Conservation (phyloP, 2,797 vertebrate genomes). For the Lerista edwardsae region DNA sequence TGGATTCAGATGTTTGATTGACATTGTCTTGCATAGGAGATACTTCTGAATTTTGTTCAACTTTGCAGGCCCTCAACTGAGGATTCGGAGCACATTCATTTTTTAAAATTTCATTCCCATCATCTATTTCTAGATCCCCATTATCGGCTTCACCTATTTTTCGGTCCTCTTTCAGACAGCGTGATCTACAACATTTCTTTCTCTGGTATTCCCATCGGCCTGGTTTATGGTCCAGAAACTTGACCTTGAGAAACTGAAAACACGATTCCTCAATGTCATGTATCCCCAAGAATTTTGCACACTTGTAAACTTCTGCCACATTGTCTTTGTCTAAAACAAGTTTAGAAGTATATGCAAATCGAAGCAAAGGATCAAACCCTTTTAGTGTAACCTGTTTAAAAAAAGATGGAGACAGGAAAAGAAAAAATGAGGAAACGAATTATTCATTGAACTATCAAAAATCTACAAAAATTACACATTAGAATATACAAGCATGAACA, state of each 20-base stretch:
- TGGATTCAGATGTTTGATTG: constrained; percentile 65
- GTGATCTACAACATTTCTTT: constrained; percentile 81
- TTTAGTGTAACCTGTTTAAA: constrained; percentile 87
- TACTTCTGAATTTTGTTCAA: constrained; percentile 70
- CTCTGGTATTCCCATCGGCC: constrained; percentile 71
- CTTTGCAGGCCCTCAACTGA: constrained; percentile 66
- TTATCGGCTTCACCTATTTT: constrained; percentile 56
- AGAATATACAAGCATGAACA: not conserved
- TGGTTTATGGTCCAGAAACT: constrained; percentile 81
- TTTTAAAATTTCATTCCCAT: constrained; percentile 77
- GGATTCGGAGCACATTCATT: constrained; percentile 68
- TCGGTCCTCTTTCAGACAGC: constrained; percentile 72
- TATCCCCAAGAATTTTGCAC: constrained; percentile 88
- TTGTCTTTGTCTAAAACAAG: constrained; percentile 94
- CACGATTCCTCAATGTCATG: constrained; percentile 91
- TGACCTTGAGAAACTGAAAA: constrained; percentile 93
- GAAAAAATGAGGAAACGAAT: not conserved
- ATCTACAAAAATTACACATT: not conserved
- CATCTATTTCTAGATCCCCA: constrained; percentile 67
- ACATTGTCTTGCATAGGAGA: constrained; percentile 66
- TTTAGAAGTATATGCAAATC: constrained; percentile 95
- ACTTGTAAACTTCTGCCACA: constrained; percentile 89
- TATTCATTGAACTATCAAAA: not conserved
- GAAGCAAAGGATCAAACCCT: constrained; percentile 93
- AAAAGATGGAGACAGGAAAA: not conserved